Evolutionary conservation across 2,888 invertebrate species (phyloP), one percentile per base, ranked within the genome.

Genomic region (Conchocele bisecta): DNA sequence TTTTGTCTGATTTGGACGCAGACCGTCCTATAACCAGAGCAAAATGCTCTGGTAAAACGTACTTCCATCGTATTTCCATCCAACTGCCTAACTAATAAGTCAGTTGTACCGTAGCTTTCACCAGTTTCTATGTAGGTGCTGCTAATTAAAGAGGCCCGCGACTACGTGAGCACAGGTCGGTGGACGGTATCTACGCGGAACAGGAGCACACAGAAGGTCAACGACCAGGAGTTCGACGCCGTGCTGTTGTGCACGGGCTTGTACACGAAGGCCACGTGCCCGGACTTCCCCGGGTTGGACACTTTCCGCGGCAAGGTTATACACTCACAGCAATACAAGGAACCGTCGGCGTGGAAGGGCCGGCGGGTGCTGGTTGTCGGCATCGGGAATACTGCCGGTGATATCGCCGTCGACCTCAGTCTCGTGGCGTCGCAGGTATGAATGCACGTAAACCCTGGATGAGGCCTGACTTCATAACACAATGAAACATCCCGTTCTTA

Each of bases 301-400:
- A 2, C 17, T 3, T 51, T 33, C 17, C 31, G 11, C 4, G 51
- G 51, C 3, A 51, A 31, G 15, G n/a, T 51, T 22, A 51, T 51
- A 35, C 51, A 51, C n/a, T 51, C 51, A 9, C 51, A 51, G 15
- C 31, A 33, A 9, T 51, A 51, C 33, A 5, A 35, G 33, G 35
- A 31, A 3, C 31, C 11, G 9, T 6, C 31, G 17, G 80, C 79
- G 6, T 87, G 70, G 61, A 82, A 82, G 35, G 85, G 84, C 48
- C 85, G 86, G 71, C 77, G 84, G 28, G 91, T 92, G 4, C 85
- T 92, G 26, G 86, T 92, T 3, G 82, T 92, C 28, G 92, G 92
- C 11, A 89, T 92, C 54, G 92, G 92, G 7, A 92, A 92, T 68
- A 92, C 92, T 6, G 91, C 90, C 0, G 83, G 89, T 7, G 92